Evolutionary conservation across 2,113 vertebrate species (phyloP), one percentile per base, ranked within the genome.

Genomic region (Sinosuthora webbiana): DNA sequence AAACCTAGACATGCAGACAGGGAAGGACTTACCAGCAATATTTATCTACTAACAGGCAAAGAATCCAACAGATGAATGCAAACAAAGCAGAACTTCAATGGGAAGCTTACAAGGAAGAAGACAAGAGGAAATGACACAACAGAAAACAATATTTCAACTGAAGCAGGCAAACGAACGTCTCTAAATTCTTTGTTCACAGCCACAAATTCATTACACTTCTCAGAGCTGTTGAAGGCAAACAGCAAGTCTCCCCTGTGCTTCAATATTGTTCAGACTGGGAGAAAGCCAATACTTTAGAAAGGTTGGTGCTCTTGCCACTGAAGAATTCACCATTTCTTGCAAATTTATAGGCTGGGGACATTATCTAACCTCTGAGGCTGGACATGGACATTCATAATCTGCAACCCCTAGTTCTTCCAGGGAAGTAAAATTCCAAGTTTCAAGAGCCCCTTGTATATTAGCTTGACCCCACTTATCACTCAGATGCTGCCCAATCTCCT

Each of bases 401-500:
- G 18, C 14, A 79, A 11, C 1, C 7, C 7, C 25, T 35, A 8
- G 7, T 50, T 20, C 8, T 75, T 78, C 16, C 52, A 28, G 12
- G 3, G 25, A 20, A 33, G 11, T 10, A 87, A 56, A 69, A 77
- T 57, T 70, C n/a, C n/a, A 63, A 17, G 12, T 64, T 64, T 59
- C 49, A 64, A 70, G 27, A 80, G 5, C 4, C 11, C 4, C 11
- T n/a, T 28, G 4, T 44, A 11, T 15, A 28, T 73, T 63, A 53
- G 15, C 52, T 74, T 44, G 33, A 59, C 68, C 11, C 4, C 52
- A 63, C 13, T 65, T 63, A 27, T 11, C 17, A 23, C 12, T 67
- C 0, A 0, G 19, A 33, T 41, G 7, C 18, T 79, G 44, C 41
- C 30, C 30, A 87, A 6, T 6, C 15, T 75, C 24, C 35, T 64